phyloP scores from a whole-genome alignment of 2,113 vertebrate species.

The Melanerpes formicivorus region DNA sequence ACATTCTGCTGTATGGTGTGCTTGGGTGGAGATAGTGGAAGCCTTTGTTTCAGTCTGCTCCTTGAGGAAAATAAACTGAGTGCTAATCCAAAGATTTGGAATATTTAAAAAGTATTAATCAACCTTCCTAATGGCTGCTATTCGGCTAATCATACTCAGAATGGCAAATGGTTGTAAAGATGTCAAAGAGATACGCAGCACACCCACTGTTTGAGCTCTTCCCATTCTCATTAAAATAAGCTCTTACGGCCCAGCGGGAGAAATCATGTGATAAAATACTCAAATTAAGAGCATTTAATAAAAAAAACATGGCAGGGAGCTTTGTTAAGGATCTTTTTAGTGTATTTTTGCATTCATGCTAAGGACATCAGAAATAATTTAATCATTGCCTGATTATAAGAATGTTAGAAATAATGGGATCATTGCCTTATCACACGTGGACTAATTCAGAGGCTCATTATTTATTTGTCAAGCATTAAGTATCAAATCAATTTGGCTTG shows the following conservation, averaged over 20 bases:
- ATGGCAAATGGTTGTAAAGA: constrained; percentile 71
- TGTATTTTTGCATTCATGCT: constrained; percentile 67
- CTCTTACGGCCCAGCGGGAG: constrained; percentile 70
- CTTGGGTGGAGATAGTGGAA: neutral
- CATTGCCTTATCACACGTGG: constrained; percentile 73
- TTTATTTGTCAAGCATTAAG: constrained; percentile 78
- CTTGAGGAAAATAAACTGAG: neutral
- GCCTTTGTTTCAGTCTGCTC: constrained; percentile 20
- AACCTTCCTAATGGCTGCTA: constrained; percentile 56
- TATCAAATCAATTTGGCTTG: constrained; percentile 77
- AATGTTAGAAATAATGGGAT: constrained; percentile 76
- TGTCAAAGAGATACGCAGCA: constrained; percentile 63
- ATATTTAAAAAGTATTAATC: constrained; percentile 73
- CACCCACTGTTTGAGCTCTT: constrained; percentile 70
- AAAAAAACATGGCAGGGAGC: constrained; percentile 65
- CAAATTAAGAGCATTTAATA: constrained; percentile 70
- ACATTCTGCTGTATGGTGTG: neutral
- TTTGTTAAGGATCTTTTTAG: constrained; percentile 71
- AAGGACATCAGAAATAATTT: constrained; percentile 77
- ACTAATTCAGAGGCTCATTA: constrained; percentile 75
- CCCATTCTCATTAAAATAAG: constrained; percentile 74
- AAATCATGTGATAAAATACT: constrained; percentile 73
- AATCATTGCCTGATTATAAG: constrained; percentile 78
- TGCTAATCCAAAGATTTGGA: constrained; percentile 30
- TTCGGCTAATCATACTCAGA: constrained; percentile 67